phyloP scores from a whole-genome alignment of 2,797 vertebrate species.

The Gila robusta region DNA sequence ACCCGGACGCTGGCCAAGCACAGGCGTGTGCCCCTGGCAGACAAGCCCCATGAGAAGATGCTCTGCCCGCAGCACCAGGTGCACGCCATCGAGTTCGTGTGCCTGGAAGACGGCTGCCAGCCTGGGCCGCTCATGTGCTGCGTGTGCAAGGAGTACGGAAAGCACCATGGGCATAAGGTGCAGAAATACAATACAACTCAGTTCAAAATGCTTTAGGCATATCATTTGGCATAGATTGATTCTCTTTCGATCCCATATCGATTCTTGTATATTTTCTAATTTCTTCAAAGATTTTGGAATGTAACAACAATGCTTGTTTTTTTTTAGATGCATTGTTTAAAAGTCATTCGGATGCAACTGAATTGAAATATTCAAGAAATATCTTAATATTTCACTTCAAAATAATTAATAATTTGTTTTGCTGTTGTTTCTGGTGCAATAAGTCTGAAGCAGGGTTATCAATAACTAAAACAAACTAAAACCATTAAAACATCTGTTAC shows the following conservation, averaged over 20 bases:
- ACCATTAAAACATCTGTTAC: background rate
- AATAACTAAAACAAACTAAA: background rate
- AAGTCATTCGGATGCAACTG: background rate
- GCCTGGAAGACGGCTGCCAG: conserved; percentile 94
- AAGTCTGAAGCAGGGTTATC: background rate
- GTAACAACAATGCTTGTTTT: background rate
- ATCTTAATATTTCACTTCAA: background rate
- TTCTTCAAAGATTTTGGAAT: background rate
- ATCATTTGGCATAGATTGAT: background rate
- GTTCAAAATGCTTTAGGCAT: background rate
- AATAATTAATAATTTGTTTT: no score
- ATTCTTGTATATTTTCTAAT: background rate
- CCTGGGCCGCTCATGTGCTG: conserved; percentile 96
- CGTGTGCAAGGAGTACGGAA: conserved; percentile 98
- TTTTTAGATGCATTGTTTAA: background rate
- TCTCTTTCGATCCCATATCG: background rate
- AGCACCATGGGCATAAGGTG: conserved; percentile 99
- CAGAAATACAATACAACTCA: background rate
- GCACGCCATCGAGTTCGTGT: conserved; percentile 98
- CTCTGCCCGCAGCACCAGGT: conserved; percentile 97
- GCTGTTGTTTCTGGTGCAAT: background rate
- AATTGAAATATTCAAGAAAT: background rate
- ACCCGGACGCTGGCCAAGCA: conserved; percentile 98
- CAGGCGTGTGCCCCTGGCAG: conserved; percentile 93
- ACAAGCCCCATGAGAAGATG: conserved; percentile 98